Conservation (phyloP, 2,113 vertebrate genomes). For the Xerus inauris region DNA sequence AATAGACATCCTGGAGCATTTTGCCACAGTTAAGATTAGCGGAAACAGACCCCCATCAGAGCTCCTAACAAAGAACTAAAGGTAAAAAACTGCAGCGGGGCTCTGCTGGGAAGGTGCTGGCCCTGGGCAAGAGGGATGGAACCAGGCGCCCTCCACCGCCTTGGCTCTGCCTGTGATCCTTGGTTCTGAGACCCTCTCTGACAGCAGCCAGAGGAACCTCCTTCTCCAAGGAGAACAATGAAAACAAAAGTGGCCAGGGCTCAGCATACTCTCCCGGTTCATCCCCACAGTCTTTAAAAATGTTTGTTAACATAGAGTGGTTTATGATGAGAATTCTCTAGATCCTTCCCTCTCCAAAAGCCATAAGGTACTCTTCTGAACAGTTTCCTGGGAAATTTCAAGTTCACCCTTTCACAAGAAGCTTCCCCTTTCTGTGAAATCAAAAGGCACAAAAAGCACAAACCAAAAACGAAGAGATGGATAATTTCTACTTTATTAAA, state of each 20-base stretch:
- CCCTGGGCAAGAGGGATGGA: neutral
- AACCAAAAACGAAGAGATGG: neutral
- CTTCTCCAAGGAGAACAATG: conserved; percentile 17
- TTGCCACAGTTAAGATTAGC: conserved; percentile 70
- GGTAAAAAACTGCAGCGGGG: neutral
- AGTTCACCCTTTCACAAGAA: neutral
- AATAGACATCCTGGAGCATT: conserved; percentile 81
- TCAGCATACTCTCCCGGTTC: neutral
- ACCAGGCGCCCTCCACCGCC: neutral
- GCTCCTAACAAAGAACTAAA: conserved; percentile 68
- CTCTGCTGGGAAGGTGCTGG: conserved; percentile 57
- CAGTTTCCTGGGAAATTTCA: neutral
- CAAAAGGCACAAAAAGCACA: neutral
- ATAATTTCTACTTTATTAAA: neutral
- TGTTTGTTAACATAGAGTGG: neutral
- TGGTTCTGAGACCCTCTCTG: neutral
- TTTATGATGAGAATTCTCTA: neutral
- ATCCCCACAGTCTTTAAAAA: neutral
- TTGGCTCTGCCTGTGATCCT: neutral
- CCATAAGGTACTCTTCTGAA: neutral
- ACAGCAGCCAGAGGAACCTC: neutral
- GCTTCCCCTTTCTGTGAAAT: neutral
- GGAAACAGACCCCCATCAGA: conserved; percentile 76
- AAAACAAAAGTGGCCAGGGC: neutral
- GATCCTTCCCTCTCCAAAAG: neutral